A percentile compares a stretch with the other conserved stretches of the same genome.
Evolutionary conservation across 2,888 invertebrate genomes (phyloP).

Genomic region (Drosophila barbarae): DNA sequence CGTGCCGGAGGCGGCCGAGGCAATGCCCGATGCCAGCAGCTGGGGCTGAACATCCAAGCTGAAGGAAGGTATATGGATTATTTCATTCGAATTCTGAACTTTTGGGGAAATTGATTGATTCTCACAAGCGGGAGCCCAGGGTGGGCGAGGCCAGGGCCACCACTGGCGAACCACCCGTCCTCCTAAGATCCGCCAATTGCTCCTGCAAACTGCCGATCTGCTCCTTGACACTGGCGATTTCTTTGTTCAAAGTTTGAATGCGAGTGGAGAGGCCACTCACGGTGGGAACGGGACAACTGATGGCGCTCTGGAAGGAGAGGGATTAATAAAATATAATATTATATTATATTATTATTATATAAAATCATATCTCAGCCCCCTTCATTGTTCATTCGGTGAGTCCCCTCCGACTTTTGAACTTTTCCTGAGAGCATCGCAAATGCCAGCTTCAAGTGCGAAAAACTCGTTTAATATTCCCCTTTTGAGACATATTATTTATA

Average conservation of each 20-base stretch:
- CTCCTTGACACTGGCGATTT: constrained; percentile 43
- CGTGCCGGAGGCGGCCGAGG: constrained; percentile 15
- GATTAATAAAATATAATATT: background rate
- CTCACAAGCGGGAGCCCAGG: constrained; percentile 49
- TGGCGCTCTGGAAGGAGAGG: constrained; percentile 23
- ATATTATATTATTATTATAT: background rate
- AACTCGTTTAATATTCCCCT: background rate
- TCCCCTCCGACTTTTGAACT: background rate
- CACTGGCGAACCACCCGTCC: constrained; percentile 9
- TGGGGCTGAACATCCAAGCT: constrained; percentile 40
- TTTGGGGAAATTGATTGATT: background rate
- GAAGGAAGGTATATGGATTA: background rate
- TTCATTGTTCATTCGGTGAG: background rate
- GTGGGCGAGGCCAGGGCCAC: constrained; percentile 3
- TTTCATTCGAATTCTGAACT: background rate
- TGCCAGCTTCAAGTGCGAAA: background rate
- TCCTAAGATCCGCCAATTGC: constrained; percentile 53
- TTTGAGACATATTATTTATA: background rate
- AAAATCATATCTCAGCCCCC: background rate
- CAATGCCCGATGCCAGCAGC: constrained; percentile 1
- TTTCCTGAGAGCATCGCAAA: background rate
- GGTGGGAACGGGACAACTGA: constrained; percentile 44
- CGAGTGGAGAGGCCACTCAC: constrained; percentile 49
- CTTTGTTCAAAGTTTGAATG: constrained; percentile 48
- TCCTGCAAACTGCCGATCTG: constrained; percentile 58